Conservation (phyloP, 2,113 vertebrate species). For the Zosterops hypoxanthus region DNA sequence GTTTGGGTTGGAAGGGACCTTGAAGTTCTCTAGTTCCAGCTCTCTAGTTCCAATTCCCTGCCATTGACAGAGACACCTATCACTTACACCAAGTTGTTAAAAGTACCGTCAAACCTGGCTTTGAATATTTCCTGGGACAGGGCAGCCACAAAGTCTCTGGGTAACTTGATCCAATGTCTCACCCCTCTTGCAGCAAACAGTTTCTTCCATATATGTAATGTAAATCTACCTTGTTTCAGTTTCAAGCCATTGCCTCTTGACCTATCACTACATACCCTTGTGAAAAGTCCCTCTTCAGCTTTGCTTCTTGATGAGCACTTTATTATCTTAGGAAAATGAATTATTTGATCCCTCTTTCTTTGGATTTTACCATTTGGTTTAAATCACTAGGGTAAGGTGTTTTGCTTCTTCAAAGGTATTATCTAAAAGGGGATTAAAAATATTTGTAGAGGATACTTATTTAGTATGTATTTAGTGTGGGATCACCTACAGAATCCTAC, state of each 20-base stretch:
- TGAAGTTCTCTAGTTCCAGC: not conserved
- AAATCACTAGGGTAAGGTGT: not conserved
- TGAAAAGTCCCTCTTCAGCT: not conserved
- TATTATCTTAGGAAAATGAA: not conserved
- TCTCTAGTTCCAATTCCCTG: not conserved
- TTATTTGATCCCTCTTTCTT: not conserved
- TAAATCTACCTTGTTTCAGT: not conserved
- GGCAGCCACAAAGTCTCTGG: not conserved
- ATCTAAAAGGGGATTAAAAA: not conserved
- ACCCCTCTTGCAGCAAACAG: not conserved
- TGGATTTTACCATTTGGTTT: not conserved
- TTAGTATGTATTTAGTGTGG: not conserved
- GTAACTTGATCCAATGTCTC: not conserved
- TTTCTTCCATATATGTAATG: not conserved
- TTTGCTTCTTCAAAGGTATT: not conserved
- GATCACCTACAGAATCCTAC: not conserved
- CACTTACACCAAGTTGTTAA: not conserved
- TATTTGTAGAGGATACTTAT: not conserved
- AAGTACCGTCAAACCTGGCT: not conserved
- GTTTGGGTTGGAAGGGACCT: not conserved
- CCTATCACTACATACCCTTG: too few relatives aligned
- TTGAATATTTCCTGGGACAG: not conserved
- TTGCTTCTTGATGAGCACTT: not conserved
- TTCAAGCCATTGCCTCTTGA: not conserved
- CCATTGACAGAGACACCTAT: fast-evolving